Base-by-base conservation (phyloP, 1,140 invertebrate species). In the Ptiloglossa arizonensis region DNA sequence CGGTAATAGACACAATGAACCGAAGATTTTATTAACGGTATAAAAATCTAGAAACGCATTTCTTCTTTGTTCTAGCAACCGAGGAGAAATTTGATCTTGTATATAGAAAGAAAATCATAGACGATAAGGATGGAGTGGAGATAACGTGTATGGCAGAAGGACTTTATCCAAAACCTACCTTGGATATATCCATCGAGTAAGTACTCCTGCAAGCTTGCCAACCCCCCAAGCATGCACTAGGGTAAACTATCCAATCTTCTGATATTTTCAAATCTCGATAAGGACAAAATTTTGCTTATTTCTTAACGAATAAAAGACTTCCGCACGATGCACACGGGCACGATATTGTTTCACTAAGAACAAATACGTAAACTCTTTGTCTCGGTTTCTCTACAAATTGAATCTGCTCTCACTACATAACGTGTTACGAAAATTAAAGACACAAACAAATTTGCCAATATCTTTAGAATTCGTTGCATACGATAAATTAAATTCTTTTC, bases 121-220 rank as follows among this genome's bases (percentile, higher is more conserved):
- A 90, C 24, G 85, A 88, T 74, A 86, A 86, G 69, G 89, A 92
- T 56, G 84, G 81, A 59, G 87, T 93, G 46, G 92, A 93, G 87
- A 88, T 93, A 82, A 91, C 88, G 57, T 93, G 93, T 80, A 76
- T 83, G n/a, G 93, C 92, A 75, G 81, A 90, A 73, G 93, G 92
- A 68, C 86, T 93, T 41, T 93, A 89, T 82, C 93, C 93, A 44
- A 85, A 91, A 75, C 92, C 93, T 19, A 91, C 87, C 52, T 86
- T 93, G 57, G 87, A 92, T 74, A 89, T 93, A 73, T 90, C 81
- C 54, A 80, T 92, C 79, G 89, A 90, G 91, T 92, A 89, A 91
- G 90, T 91, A 80, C 73, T 59, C 19, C 17, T 22, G 22, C 50
- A 22, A 68, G 63, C 72, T 68, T 68, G 35, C 24, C 52, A 75